A percentile compares a stretch with the other conserved stretches of the same genome.
Conservation (phyloP, 35 echinoderm and acorn worm genomes). For the Patiria miniata region DNA sequence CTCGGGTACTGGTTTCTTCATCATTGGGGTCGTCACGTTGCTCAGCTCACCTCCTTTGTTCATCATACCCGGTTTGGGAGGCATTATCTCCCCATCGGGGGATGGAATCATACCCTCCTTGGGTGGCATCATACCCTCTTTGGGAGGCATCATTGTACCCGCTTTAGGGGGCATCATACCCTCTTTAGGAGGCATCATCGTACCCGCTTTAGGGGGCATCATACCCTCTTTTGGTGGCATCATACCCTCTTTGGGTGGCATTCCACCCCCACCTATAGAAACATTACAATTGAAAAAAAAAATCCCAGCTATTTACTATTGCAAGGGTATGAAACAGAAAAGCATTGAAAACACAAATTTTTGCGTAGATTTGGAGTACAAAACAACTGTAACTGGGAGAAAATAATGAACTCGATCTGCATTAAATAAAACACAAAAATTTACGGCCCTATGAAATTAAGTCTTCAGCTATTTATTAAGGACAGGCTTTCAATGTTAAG, state of each 20-base stretch:
- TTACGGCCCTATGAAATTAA: no score
- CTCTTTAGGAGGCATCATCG: not conserved
- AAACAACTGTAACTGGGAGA: no score
- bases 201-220: not conserved
- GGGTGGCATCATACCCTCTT: slow-evolving; percentile 57
- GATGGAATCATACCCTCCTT: slow-evolving; percentile 25
- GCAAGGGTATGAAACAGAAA: no score
- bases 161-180: not conserved
- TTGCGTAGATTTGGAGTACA: no score
- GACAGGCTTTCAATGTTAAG: no score
- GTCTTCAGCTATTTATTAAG: no score
- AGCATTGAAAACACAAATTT: no score
- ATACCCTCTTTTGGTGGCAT: not conserved
- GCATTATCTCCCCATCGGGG: not conserved
- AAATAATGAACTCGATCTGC: no score
- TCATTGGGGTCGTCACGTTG: not conserved
- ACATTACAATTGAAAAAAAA: no score
- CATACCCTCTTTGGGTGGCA: slow-evolving; percentile 25
- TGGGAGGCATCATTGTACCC: slow-evolving; percentile 57
- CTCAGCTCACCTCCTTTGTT: slow-evolving; percentile 1
- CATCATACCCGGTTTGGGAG: slow-evolving; percentile 19
- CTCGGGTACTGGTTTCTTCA: not conserved
- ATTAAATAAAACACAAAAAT: no score
- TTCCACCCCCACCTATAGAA: not conserved
- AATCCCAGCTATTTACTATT: no score